Evolutionary conservation across 2,888 invertebrate species (phyloP).

Genomic region (Endotricha flammealis): DNA sequence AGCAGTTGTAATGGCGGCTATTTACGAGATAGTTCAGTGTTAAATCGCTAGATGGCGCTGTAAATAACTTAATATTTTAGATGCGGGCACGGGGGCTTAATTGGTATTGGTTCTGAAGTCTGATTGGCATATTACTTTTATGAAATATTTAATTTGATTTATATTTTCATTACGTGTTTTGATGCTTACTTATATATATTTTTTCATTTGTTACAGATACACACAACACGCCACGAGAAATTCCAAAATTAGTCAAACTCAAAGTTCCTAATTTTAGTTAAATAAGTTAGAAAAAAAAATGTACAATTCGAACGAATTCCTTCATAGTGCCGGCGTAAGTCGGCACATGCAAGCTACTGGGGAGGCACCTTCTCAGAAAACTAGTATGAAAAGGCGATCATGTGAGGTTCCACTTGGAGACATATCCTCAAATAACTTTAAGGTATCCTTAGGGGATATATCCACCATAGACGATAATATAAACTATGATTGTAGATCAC

Average conservation of each 20-base stretch:
- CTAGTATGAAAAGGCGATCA: constrained; percentile 67
- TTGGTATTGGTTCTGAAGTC: too few relatives aligned
- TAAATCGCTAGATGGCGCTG: too few relatives aligned
- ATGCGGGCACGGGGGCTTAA: too few relatives aligned
- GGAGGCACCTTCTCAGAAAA: constrained; percentile 66
- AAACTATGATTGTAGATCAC: constrained; percentile 58
- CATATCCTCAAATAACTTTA: constrained; percentile 65
- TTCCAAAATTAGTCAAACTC: constrained; percentile 67
- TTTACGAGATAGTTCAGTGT: too few relatives aligned
- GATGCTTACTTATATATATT: not conserved
- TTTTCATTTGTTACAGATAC: constrained; percentile 64
- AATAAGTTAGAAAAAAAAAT: constrained; percentile 46
- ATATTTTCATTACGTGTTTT: too few relatives aligned
- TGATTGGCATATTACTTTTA: too few relatives aligned
- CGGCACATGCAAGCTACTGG: constrained; percentile 72
- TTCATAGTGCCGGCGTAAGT: constrained; percentile 69
- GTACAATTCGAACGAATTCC: constrained; percentile 68
- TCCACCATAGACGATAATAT: constrained; percentile 41
- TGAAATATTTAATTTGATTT: too few relatives aligned
- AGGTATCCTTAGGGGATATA: constrained; percentile 66
- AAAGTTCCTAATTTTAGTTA: constrained; percentile 65
- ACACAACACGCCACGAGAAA: constrained; percentile 43
- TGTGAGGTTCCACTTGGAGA: constrained; percentile 71
- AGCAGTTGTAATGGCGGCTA: too few relatives aligned
- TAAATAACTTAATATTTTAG: too few relatives aligned